Evolutionary conservation across 2,113 vertebrate genomes (phyloP), one percentile per base, ranked within the genome.

Genomic region (Thymallus thymallus): DNA sequence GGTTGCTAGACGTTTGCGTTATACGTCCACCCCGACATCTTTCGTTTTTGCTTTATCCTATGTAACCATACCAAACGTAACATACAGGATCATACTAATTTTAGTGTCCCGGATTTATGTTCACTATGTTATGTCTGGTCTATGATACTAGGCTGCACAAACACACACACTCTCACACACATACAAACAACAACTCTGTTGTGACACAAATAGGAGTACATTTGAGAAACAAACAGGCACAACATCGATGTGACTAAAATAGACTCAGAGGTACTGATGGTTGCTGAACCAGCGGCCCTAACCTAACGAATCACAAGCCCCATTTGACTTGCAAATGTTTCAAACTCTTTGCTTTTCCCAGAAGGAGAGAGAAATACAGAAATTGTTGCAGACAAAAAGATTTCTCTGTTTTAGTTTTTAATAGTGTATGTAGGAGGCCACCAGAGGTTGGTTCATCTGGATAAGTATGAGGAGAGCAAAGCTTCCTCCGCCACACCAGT

Each of bases 241-340:
- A 23, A 13, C 22, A 69, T n/a, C 12, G 12, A 69, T 22, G 20
- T 45, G 51, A 70, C 22, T 64, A 22, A 29, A 64, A 29, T 24
- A 64, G 62, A 23, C 20, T 7, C 35, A 0, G 20, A 35, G 18
- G 16, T 6, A 20, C 30, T 66, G 64, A 16, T n/a, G 63, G 3
- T 65, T 30, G 41, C 35, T 22, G n/a, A 68, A 68, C 26, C 30
- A 29, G 14, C 61, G 30, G 66, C 65, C 1, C 62, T 41, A 62
- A 87, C 75, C 16, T 22, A 45, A 23, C 32, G 3, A 16, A n/a
- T 48, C 55, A 74, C 48, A n/a, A 66, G 77, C 13, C 29, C 60
- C 35, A 86, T 87, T 85, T 82, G 48, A 84, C 83, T 82, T 87
- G 84, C 80, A 87, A 77, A 85, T 77, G 0, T 45, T 46, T 29